Conservation (phyloP, 2,888 invertebrate genomes). For the Hirtodrosophila histrioides region DNA sequence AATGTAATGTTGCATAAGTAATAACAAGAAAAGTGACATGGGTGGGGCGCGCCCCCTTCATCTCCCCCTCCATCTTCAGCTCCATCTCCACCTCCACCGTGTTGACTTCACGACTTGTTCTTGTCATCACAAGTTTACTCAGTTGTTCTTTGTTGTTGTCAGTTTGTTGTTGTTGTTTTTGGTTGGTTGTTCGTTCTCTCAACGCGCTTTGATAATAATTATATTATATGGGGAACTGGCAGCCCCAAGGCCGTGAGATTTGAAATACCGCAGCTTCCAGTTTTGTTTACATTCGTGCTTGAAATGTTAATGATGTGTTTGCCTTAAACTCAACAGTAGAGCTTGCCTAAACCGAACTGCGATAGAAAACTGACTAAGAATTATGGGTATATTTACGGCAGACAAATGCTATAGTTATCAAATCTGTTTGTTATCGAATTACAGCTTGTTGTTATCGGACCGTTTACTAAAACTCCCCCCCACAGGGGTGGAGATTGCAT, state of each 20-base stretch:
- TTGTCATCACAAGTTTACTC: constrained; percentile 28
- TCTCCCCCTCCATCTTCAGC: no score
- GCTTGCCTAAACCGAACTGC: constrained; percentile 3
- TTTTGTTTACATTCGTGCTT: constrained; percentile 67
- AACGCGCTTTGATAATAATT: constrained; percentile 31
- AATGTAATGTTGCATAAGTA: constrained; percentile 62
- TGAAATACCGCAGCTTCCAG: constrained; percentile 59
- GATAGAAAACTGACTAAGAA: no score
- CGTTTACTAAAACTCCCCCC: no score
- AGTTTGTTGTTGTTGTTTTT: constrained; percentile 14
- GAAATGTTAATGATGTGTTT: constrained; percentile 54
- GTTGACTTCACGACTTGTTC: constrained; percentile 15
- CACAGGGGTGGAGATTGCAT: no score
- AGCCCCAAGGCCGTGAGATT: constrained; percentile 61
- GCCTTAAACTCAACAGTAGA: constrained; percentile 25
- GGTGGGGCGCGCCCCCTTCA: constrained; percentile 1
- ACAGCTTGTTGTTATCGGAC: no score
- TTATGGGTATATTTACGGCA: no score
- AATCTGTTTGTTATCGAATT: no score
- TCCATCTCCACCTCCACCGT: constrained; percentile 3
- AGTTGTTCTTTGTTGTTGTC: constrained; percentile 15
- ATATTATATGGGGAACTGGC: constrained; percentile 17
- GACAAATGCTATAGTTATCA: no score
- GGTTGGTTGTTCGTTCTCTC: constrained; percentile 16
- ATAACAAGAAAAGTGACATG: constrained; percentile 13